These are phyloP conservation scores for Chamaea fasciata DNA, from an alignment of 2,113 vertebrate genomes.

Conservation along the genomic window DNA sequence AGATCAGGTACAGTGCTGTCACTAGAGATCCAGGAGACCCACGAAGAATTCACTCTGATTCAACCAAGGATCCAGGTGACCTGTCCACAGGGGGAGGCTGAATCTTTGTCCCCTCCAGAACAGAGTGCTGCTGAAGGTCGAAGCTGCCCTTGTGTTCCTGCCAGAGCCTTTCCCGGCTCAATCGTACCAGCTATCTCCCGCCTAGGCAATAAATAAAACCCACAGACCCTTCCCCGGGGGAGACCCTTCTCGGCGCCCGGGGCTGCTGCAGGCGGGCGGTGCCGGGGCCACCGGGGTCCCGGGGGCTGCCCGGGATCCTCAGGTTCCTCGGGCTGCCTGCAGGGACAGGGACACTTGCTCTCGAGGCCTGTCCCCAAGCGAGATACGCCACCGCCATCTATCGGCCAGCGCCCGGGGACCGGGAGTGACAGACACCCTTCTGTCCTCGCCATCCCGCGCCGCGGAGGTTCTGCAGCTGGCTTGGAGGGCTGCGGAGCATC, in stretches of 20 bases:
- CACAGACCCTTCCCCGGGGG: not conserved
- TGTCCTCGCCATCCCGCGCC: not conserved
- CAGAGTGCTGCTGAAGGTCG: not conserved
- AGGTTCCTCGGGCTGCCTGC: not conserved
- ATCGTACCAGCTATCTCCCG: not conserved
- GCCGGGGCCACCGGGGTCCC: not conserved
- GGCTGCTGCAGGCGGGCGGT: not conserved
- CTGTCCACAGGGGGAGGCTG: not conserved
- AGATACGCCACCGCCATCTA: constrained; percentile 55
- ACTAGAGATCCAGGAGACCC: accelerated
- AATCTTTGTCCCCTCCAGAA: not conserved
- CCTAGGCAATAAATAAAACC: not conserved
- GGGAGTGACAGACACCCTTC: not conserved
- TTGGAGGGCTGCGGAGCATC: not conserved
- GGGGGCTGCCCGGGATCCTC: not conserved
- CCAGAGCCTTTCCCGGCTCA: not conserved
- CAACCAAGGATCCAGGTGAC: not conserved
- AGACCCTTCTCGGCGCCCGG: too few species aligned
- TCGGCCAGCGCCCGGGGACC: not conserved
- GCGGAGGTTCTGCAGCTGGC: not conserved
- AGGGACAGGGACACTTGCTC: not conserved
- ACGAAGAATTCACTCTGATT: not conserved
- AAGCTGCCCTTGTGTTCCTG: not conserved
- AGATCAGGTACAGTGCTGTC: not conserved
- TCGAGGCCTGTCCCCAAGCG: not conserved